Evolutionary conservation across 1,140 invertebrate species (phyloP), one percentile per base, ranked within the genome.

Genomic region (Semibalanus balanoides): DNA sequence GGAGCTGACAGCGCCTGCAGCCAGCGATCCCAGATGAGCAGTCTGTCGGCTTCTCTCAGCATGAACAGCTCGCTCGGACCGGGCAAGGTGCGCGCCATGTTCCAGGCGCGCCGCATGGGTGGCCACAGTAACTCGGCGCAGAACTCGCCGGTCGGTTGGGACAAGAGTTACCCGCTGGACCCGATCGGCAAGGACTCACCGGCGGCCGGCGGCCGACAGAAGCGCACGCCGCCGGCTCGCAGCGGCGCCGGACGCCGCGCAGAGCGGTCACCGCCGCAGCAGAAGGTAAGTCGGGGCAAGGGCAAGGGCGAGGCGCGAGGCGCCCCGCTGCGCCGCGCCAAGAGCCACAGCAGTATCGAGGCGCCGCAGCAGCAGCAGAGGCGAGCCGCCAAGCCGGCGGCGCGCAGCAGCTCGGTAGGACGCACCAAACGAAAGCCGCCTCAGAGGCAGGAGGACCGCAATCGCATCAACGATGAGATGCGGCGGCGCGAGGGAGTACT

Each of bases 11-110:
- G 51, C 51, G 22, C 51, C 51, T 14, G 51, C 22, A 64, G 51
- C 22, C 14, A 14, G 51, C 14, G 51, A 1, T 64, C 51, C 7
- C 14, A 22, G 51, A 64, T 64, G 51, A 64, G 51, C 27, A 73
- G 71, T 1, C 71, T 77, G 14, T 79, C 78, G n/a, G 75, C 78
- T 0, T 77, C 78, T 1, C n/a, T 79, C 0, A 76, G 75, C 28
- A 79, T 76, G 79, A 81, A 73, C 78, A 80, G 73, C 51, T 78
- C 74, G 64, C 78, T 64, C 43, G 80, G 78, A 31, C 81, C 75
- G 77, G 81, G 78, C 17, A 75, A 78, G 76, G 80, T 79, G 76
- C 78, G 81, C 80, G 82, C 81, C 78, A 77, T 80, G 76, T 82
- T 80, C 74, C 78, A 78, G 72, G 79, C 80, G 31, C 76, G 79